Evolutionary conservation across 2,113 vertebrate genomes (phyloP).

Genomic region (Petroica traversi): DNA sequence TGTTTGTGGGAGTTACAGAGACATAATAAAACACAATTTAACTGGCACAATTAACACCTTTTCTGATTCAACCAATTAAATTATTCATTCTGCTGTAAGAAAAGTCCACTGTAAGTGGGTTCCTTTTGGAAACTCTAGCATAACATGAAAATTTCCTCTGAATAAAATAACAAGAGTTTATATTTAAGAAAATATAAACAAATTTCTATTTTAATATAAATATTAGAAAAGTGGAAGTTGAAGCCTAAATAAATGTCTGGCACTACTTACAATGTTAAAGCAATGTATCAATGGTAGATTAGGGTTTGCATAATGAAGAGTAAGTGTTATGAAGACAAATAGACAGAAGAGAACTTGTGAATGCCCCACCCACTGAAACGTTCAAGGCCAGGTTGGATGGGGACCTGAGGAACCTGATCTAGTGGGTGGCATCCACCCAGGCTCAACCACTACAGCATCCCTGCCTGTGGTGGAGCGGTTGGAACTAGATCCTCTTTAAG

Average conservation of each 20-base stretch:
- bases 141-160: neutral
- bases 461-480: neutral
- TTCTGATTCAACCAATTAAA: neutral
- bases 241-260: neutral
- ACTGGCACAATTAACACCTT: neutral
- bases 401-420: neutral
- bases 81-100: neutral
- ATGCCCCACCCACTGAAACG: neutral
- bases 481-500: neutral
- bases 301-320: neutral
- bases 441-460: neutral
- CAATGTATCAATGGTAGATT: neutral
- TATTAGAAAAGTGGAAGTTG: neutral
- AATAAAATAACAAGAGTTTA: neutral
- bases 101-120: neutral
- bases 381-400: neutral
- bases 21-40: neutral
- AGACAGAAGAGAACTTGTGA: neutral
- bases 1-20: neutral
- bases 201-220: neutral
- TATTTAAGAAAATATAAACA: neutral
- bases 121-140: neutral
- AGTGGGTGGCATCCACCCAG: neutral
- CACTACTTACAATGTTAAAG: neutral
- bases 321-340: neutral